A percentile compares a stretch with the other conserved stretches of the same genome.
These are phyloP conservation scores for Drosophila anomelani DNA, from an alignment of 2,888 invertebrate species.

Conservation along the genomic window DNA sequence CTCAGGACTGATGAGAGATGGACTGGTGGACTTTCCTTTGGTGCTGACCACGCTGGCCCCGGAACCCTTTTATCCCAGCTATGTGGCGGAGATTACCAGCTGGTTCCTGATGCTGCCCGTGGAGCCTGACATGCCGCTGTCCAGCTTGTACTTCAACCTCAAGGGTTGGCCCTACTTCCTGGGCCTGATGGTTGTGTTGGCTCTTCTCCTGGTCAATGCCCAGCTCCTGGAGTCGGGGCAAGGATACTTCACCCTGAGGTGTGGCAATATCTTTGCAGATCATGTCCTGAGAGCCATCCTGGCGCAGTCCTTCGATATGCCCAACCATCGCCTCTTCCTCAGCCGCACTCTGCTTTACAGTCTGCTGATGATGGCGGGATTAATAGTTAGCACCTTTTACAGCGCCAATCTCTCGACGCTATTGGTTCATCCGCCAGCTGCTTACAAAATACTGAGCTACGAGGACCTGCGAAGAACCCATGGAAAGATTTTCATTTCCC, in stretches of 20 bases:
- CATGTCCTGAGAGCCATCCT: constrained; percentile 66
- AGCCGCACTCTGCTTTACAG: constrained; percentile 53
- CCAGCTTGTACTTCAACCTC: constrained; percentile 10
- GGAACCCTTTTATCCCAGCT: constrained; percentile 20
- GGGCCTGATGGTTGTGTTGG: constrained; percentile 15
- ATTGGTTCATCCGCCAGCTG: constrained; percentile 60
- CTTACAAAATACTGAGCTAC: constrained; percentile 52
- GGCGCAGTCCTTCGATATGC: constrained; percentile 63
- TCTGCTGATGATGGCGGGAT: constrained; percentile 48
- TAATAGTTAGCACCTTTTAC: constrained; percentile 58
- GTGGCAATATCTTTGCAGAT: constrained; percentile 33
- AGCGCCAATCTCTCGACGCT: constrained; percentile 61
- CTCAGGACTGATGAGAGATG: not conserved
- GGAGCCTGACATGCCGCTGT: constrained; percentile 46
- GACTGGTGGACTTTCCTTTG: constrained; percentile 55
- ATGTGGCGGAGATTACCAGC: constrained; percentile 57
- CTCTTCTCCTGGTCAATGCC: constrained; percentile 14
- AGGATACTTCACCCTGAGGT: constrained; percentile 3
- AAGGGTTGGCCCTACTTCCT: constrained; percentile 22
- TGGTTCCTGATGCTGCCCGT: constrained; percentile 71
- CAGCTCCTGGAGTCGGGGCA: constrained; percentile 15
- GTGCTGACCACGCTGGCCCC: constrained; percentile 9
- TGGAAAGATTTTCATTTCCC: constrained; percentile 51
- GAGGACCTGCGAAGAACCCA: constrained; percentile 58
- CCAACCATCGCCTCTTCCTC: constrained; percentile 10